Conservation (phyloP, 1,140 invertebrate genomes). For the Hormaphis cornu region DNA sequence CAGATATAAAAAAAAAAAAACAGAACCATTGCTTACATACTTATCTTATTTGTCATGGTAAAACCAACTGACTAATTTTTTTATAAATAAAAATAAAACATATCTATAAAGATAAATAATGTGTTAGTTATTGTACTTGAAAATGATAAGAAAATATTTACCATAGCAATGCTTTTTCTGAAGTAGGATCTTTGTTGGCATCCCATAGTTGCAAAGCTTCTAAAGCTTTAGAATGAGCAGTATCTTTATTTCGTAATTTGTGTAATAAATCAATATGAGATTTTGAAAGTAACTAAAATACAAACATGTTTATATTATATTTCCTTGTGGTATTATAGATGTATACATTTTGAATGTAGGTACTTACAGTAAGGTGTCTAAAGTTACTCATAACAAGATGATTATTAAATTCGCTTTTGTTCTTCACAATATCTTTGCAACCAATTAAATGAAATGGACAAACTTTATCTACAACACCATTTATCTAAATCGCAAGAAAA, state of each 20-base stretch:
- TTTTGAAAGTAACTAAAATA: constrained; percentile 16
- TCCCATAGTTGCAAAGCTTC: constrained; percentile 22
- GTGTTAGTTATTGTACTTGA: too few relatives aligned
- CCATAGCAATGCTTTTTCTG: constrained; percentile 18
- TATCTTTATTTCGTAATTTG: not conserved
- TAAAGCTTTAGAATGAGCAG: constrained; percentile 1
- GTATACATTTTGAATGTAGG: not conserved
- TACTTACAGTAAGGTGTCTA: constrained; percentile 52
- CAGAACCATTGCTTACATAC: too few relatives aligned
- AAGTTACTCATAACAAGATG: constrained; percentile 51
- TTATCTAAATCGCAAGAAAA: not conserved
- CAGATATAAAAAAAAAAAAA: too few relatives aligned
- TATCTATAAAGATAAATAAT: not conserved
- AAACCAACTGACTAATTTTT: too few relatives aligned
- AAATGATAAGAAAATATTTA: not conserved
- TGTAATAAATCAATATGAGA: constrained; percentile 14
- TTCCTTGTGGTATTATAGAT: too few relatives aligned
- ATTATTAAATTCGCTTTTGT: constrained; percentile 48
- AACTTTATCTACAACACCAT: constrained; percentile 33
- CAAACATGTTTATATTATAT: not conserved
- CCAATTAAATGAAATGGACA: constrained; percentile 53
- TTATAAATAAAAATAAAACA: too few relatives aligned
- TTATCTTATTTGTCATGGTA: too few relatives aligned
- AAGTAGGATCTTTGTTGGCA: constrained; percentile 25
- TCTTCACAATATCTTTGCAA: constrained; percentile 50